Conservation (phyloP, 1,140 invertebrate species). For the Drosophila repleta region DNA sequence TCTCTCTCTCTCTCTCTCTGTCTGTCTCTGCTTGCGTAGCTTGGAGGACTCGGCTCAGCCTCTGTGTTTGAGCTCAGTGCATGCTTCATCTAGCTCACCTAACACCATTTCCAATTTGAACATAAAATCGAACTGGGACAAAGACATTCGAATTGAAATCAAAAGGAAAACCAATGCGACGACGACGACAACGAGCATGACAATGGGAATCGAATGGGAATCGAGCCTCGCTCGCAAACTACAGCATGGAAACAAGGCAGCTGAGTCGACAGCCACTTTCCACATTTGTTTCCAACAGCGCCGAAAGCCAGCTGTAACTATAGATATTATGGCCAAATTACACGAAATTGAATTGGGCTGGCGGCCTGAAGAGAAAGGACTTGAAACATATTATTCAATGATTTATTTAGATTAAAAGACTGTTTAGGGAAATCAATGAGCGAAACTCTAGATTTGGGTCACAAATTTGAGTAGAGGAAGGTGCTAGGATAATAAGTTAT, state of each 20-base stretch:
- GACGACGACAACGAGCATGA: constrained; percentile 18
- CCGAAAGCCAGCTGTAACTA: not conserved
- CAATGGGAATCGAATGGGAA: not conserved
- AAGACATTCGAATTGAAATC: constrained; percentile 67
- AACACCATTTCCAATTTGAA: constrained; percentile 76
- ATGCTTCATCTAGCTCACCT: constrained; percentile 64
- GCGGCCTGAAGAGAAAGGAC: not conserved
- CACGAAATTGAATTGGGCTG: not conserved
- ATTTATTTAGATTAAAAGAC: too few species aligned
- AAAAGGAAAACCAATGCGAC: constrained; percentile 29
- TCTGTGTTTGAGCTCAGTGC: constrained; percentile 38
- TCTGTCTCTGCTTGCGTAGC: constrained; percentile 18
- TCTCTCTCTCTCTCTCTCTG: constrained; percentile 31
- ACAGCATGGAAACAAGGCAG: constrained; percentile 4
- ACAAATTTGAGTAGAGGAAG: too few species aligned
- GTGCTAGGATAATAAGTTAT: too few species aligned
- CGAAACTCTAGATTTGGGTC: too few species aligned
- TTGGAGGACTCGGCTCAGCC: constrained; percentile 30
- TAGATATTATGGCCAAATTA: not conserved
- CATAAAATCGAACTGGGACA: constrained; percentile 68
- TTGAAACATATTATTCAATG: too few species aligned
- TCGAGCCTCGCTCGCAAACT: constrained; percentile 11
- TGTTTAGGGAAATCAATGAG: too few species aligned
- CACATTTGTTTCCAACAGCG: constrained; percentile 7
- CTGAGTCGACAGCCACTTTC: constrained; percentile 33